These are phyloP conservation scores for Tetrax tetrax DNA, from an alignment of 2,113 vertebrate genomes.

Conservation along the genomic window DNA sequence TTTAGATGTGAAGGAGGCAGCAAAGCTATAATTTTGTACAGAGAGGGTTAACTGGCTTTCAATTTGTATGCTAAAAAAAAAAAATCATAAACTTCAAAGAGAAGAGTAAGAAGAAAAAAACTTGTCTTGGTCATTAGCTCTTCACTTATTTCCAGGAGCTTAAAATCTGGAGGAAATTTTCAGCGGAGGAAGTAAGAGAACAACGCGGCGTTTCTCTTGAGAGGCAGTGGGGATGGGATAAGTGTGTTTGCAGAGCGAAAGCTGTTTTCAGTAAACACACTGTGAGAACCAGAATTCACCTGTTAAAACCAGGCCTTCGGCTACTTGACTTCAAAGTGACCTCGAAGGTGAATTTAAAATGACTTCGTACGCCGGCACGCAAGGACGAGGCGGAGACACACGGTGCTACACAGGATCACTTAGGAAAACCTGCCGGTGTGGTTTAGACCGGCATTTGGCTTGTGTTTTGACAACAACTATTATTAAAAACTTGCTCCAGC, in stretches of 20 bases:
- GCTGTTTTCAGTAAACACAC: slow-evolving; percentile 17
- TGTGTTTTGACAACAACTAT: slow-evolving; percentile 18
- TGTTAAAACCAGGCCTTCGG: slow-evolving; percentile 28
- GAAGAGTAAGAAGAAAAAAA: not conserved
- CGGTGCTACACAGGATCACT: not conserved
- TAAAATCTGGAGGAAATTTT: not conserved
- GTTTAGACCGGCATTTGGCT: not conserved
- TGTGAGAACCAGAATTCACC: slow-evolving; percentile 53
- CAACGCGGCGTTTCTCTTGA: not conserved
- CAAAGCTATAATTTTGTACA: not conserved
- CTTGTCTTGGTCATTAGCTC: not conserved
- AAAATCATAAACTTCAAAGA: not conserved
- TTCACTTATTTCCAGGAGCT: not conserved
- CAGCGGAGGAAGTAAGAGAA: not conserved
- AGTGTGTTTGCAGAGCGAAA: not conserved
- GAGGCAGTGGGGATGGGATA: not conserved
- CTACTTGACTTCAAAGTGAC: slow-evolving; percentile 58
- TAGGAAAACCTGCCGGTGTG: not conserved
- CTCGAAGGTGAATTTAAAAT: slow-evolving; percentile 36
- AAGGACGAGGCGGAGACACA: not conserved
- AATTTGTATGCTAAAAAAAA: not conserved
- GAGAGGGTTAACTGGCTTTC: not conserved
- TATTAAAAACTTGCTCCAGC: not conserved
- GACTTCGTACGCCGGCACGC: not conserved
- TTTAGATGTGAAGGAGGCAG: not conserved